phyloP scores from a whole-genome alignment of 37 sponge, comb jelly and placozoan genomes.

The Eunapius fragilis region DNA sequence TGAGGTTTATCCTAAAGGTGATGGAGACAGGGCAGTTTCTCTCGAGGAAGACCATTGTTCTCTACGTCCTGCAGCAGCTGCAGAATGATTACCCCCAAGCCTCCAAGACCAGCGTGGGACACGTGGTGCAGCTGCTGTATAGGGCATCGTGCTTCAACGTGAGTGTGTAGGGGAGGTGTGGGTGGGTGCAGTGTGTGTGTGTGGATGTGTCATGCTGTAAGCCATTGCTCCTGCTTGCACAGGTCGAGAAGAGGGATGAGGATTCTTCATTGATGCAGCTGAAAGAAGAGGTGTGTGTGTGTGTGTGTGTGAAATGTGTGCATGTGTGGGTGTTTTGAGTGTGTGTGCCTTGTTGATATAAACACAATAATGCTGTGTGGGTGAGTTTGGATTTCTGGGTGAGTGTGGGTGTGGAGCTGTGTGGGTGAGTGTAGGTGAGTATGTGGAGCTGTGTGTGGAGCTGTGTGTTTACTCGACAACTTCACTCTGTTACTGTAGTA shows the following conservation, averaged over 20 bases:
- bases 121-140: conserved; percentile 98
- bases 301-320: not conserved
- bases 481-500: conserved; percentile 43
- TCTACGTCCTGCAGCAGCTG: conserved; percentile 85
- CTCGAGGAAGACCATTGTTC: conserved; percentile 87
- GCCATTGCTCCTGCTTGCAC: not conserved
- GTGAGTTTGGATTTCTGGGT: too few relatives aligned
- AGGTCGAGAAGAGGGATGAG: conserved; percentile 95
- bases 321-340: too few relatives aligned
- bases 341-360: not conserved
- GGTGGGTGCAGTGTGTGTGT: not conserved
- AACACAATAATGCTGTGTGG: too few relatives aligned
- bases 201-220: not conserved
- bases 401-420: not conserved
- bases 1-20: conserved; percentile 84
- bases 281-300: conserved; percentile 88
- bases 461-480: not conserved
- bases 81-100: conserved; percentile 85
- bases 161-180: conserved; percentile 1
- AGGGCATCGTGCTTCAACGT: conserved; percentile 98
- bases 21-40: conserved; percentile 72
- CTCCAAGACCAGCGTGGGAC: conserved; percentile 95
- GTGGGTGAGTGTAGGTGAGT: too few relatives aligned
- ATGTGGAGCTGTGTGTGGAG: too few relatives aligned
- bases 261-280: conserved; percentile 94